These are phyloP conservation scores for Andrena trimmerana DNA, from an alignment of 2,888 invertebrate species.

Conservation along the genomic window DNA sequence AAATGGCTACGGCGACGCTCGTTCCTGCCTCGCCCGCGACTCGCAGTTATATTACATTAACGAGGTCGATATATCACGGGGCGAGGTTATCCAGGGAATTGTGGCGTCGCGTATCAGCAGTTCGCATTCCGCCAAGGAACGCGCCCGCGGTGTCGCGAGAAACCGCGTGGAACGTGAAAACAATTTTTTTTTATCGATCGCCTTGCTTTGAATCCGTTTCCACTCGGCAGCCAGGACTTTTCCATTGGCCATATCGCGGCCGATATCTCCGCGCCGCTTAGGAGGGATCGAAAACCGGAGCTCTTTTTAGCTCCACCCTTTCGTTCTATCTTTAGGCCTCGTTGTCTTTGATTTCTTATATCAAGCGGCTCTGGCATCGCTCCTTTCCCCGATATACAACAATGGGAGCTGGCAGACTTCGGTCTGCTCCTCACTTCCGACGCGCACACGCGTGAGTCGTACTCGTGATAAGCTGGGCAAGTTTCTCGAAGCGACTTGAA, in stretches of 20 bases:
- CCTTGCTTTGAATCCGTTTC: background rate
- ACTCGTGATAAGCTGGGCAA: too few relatives aligned
- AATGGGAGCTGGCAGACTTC: background rate
- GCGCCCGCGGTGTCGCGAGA: slow-evolving; percentile 1
- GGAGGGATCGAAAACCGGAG: slow-evolving; percentile 2
- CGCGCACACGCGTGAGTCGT: too few relatives aligned
- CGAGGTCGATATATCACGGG: slow-evolving; percentile 44
- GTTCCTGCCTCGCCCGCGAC: slow-evolving; percentile 26
- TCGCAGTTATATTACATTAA: slow-evolving; percentile 40
- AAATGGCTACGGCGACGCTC: slow-evolving; percentile 38
- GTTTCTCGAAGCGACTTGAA: too few relatives aligned
- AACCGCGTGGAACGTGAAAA: slow-evolving; percentile 15
- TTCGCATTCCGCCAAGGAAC: slow-evolving; percentile 30
- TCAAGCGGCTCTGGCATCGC: background rate
- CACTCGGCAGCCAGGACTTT: background rate
- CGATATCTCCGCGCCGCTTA: background rate
- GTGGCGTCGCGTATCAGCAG: slow-evolving; percentile 25
- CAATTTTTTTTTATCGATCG: slow-evolving; percentile 23
- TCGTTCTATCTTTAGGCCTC: slow-evolving; percentile 22
- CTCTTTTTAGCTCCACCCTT: background rate
- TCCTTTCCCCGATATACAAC: background rate
- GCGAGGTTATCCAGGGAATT: slow-evolving; percentile 50
- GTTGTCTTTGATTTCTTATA: background rate
- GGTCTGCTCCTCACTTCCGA: background rate
- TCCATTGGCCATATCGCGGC: background rate